Conservation (phyloP, 2,888 invertebrate species). For the Tetragonula carbonaria region DNA sequence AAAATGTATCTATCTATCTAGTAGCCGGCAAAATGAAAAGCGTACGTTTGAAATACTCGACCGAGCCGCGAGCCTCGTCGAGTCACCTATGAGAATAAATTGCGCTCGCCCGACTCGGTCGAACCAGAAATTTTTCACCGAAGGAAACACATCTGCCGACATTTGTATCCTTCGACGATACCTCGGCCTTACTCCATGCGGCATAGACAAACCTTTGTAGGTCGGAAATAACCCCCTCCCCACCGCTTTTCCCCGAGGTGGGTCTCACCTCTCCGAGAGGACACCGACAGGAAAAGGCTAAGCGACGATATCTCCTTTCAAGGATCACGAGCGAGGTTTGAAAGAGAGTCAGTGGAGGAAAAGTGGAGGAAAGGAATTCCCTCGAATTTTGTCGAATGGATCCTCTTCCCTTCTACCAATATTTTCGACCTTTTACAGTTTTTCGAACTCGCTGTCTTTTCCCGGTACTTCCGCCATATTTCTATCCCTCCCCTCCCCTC, state of each 20-base stretch:
- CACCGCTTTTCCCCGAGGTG: not conserved
- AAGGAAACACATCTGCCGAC: conserved; percentile 57
- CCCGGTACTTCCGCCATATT: not conserved
- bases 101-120: conserved; percentile 44
- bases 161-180: conserved; percentile 60
- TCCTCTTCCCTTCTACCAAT: conserved; percentile 11
- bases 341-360: conserved; percentile 40
- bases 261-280: conserved; percentile 20
- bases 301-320: conserved; percentile 63
- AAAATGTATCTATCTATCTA: conserved; percentile 48
- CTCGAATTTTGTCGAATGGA: conserved; percentile 48
- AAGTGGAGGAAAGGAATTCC: conserved; percentile 52
- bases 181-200: conserved; percentile 34
- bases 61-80: conserved; percentile 22
- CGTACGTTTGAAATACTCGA: conserved; percentile 45
- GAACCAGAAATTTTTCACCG: conserved; percentile 61
- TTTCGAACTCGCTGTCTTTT: not conserved
- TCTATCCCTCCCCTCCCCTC: not conserved
- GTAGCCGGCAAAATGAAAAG: conserved; percentile 42
- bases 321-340: conserved; percentile 48
- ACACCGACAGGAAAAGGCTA: conserved; percentile 53
- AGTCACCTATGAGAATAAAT: conserved; percentile 59
- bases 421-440: conserved; percentile 13
- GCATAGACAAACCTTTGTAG: conserved; percentile 62
- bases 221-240: conserved; percentile 55